Conservation (phyloP, 2,797 vertebrate genomes). For the Cynodonichthys magdalenae region DNA sequence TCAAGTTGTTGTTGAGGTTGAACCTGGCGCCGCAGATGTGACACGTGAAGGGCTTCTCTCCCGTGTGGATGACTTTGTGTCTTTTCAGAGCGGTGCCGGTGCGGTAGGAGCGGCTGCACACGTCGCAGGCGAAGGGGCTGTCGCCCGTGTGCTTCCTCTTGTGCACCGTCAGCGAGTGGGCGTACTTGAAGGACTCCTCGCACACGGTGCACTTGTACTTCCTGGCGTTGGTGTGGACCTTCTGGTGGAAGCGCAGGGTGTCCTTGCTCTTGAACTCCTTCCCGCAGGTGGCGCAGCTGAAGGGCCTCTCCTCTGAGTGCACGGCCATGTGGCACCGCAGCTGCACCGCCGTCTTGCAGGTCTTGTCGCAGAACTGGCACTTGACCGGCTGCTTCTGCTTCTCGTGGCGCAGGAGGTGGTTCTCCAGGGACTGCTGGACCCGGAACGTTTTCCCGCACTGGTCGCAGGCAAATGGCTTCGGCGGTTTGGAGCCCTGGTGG, state of each 20-base stretch:
- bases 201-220: conserved; percentile 72
- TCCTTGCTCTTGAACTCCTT: conserved; percentile 81
- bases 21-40: conserved; percentile 74
- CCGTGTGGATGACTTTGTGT: conserved; percentile 71
- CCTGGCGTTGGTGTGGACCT: conserved; percentile 73
- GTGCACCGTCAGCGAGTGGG: conserved; percentile 71
- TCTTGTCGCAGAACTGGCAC: conserved; percentile 72
- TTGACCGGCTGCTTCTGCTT: conserved; percentile 63
- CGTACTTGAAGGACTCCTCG: conserved; percentile 72
- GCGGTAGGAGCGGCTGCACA: conserved; percentile 67
- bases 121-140: conserved; percentile 57
- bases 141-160: conserved; percentile 74
- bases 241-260: conserved; percentile 78
- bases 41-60: conserved; percentile 76
- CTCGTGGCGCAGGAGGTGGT: conserved; percentile 71
- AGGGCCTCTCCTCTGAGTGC: conserved; percentile 75
- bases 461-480: conserved; percentile 68
- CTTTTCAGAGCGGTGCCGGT: conserved; percentile 69
- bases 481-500: conserved; percentile 61
- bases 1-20: conserved; percentile 76
- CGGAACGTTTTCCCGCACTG: conserved; percentile 74
- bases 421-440: conserved; percentile 67
- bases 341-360: conserved; percentile 65
- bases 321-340: conserved; percentile 72
- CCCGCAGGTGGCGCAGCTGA: conserved; percentile 75